Evolutionary conservation across 2,797 vertebrate genomes (phyloP).

Genomic region (Australoheros facetus): DNA sequence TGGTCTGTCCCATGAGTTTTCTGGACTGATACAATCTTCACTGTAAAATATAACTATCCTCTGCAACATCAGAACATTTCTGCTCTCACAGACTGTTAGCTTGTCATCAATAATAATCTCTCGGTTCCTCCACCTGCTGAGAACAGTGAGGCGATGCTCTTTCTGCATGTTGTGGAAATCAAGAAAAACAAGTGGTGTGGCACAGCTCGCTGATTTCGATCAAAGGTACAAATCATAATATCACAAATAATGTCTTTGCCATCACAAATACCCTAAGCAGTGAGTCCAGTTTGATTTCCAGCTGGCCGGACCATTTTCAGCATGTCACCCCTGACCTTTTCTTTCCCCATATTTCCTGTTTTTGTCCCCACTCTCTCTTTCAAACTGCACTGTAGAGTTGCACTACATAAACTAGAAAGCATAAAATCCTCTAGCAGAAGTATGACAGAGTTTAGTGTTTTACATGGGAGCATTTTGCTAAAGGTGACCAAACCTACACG

Average conservation of each 20-base stretch:
- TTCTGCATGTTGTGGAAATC: constrained; percentile 45
- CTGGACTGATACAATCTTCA: background rate
- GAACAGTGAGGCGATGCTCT: constrained; percentile 34
- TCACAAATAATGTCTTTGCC: background rate
- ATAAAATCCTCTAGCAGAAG: background rate
- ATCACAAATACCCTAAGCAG: background rate
- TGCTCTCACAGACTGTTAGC: constrained; percentile 5
- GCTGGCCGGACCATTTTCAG: background rate
- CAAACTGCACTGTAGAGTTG: background rate
- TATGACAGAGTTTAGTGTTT: background rate
- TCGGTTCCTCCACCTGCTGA: constrained; percentile 52
- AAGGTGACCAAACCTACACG: background rate
- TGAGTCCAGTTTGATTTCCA: background rate
- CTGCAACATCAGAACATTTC: constrained; percentile 11
- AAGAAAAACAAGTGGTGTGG: constrained; percentile 15
- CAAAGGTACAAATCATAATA: background rate
- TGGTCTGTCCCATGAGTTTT: background rate
- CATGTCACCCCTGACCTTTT: background rate
- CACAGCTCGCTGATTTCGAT: background rate
- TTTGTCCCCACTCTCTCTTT: background rate
- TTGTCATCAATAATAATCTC: constrained; percentile 30
- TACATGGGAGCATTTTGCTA: background rate
- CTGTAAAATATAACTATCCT: background rate
- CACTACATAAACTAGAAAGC: background rate
- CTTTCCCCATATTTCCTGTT: background rate